Percentiles rank a stretch among this genome's conserved stretches.
Conservation (phyloP, 2,888 invertebrate genomes). For the Thymelicus acteon region DNA sequence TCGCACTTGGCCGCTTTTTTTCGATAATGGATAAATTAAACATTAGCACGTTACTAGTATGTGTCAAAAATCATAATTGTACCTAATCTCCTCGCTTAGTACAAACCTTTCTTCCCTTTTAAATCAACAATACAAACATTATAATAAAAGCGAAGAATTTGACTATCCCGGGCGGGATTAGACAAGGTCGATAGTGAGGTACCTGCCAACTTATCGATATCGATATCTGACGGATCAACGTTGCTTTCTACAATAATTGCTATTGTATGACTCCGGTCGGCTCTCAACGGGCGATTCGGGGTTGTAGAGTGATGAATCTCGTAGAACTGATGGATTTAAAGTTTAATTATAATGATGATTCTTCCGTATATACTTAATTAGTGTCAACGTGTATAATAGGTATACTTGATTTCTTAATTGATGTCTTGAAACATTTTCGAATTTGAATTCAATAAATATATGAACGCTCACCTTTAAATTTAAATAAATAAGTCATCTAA, state of each 20-base stretch:
- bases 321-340: neutral
- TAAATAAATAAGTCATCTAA: too few relatives aligned
- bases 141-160: neutral
- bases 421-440: too few relatives aligned
- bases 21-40: too few relatives aligned
- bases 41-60: too few relatives aligned
- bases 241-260: slow-evolving; percentile 60
- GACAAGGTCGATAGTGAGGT: slow-evolving; percentile 40
- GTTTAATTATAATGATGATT: neutral
- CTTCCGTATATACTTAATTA: too few relatives aligned
- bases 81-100: too few relatives aligned
- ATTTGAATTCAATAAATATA: too few relatives aligned
- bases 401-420: too few relatives aligned
- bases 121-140: neutral
- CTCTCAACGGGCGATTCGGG: slow-evolving; percentile 52
- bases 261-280: slow-evolving; percentile 57
- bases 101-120: neutral
- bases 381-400: too few relatives aligned
- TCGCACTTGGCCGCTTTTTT: too few relatives aligned
- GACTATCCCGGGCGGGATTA: neutral
- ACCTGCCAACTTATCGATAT: slow-evolving; percentile 43
- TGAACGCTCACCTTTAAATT: too few relatives aligned
- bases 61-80: too few relatives aligned
- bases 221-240: slow-evolving; percentile 48
- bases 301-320: slow-evolving; percentile 25